phyloP scores from a whole-genome alignment of 2,797 vertebrate genomes.

The Mico argentatus region DNA sequence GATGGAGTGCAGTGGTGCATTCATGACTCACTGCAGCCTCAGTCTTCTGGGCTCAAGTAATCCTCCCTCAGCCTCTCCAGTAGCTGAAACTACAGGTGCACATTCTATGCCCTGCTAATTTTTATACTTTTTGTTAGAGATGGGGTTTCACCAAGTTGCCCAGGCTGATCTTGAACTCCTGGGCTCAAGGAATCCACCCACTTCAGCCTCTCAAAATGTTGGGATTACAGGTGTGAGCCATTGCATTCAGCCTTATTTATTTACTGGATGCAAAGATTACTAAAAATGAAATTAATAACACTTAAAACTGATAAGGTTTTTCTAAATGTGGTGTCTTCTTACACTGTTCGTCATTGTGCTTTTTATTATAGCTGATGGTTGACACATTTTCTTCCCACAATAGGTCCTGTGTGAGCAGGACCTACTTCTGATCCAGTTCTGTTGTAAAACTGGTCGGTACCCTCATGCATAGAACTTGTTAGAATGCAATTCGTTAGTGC shows the following conservation, averaged over 20 bases:
- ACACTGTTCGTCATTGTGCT: neutral
- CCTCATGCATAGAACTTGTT: neutral
- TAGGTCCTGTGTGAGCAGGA: neutral
- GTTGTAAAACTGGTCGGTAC: neutral
- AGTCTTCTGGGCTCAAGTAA: neutral
- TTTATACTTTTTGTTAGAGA: neutral
- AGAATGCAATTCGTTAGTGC: neutral
- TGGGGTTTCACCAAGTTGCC: neutral
- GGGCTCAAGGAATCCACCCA: neutral
- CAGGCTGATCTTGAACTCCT: neutral
- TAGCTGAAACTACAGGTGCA: neutral
- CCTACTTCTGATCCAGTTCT: neutral
- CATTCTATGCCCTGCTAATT: neutral
- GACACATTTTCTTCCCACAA: neutral
- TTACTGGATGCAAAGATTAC: neutral
- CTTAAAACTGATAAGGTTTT: neutral
- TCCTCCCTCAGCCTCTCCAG: neutral
- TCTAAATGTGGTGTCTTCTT: neutral
- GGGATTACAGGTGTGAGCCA: neutral
- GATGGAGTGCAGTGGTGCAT: neutral
- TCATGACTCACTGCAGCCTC: neutral
- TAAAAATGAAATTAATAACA: conserved; percentile 12
- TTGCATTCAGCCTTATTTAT: neutral
- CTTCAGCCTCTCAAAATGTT: neutral
- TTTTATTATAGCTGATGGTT: neutral